Percentiles rank a stretch among this genome's conserved stretches.
Conservation (phyloP, 1,140 invertebrate species). For the Pinna nobilis region DNA sequence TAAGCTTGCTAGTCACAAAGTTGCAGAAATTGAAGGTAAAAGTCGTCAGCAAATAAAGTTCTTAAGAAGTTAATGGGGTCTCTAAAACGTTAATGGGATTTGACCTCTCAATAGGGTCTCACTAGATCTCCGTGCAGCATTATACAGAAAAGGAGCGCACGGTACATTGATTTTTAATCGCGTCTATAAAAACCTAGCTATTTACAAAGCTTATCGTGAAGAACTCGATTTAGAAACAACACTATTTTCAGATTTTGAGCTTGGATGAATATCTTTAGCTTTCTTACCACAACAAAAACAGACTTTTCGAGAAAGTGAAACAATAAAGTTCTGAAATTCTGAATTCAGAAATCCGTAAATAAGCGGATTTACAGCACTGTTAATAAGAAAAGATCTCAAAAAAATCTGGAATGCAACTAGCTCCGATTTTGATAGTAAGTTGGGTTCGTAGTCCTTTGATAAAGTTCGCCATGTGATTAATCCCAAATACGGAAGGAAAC, state of each 20-base stretch:
- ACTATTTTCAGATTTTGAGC: not conserved
- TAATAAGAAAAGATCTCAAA: slow-evolving; percentile 49
- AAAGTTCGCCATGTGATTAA: slow-evolving; percentile 37
- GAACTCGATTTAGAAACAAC: not conserved
- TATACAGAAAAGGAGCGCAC: too few relatives aligned
- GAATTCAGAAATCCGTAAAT: slow-evolving; percentile 56
- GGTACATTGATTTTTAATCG: too few relatives aligned
- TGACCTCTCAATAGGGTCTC: too few relatives aligned
- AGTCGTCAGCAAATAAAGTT: too few relatives aligned
- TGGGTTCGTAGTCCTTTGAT: slow-evolving; percentile 36
- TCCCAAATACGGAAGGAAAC: slow-evolving; percentile 38
- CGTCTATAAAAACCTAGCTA: too few relatives aligned
- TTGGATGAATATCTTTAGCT: not conserved
- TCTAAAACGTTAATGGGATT: too few relatives aligned
- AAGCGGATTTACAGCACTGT: slow-evolving; percentile 47
- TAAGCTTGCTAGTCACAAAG: too few relatives aligned
- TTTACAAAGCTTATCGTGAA: too few relatives aligned
- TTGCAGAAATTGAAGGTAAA: too few relatives aligned
- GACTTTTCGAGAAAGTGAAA: not conserved
- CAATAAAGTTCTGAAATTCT: slow-evolving; percentile 39
- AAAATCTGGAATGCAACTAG: slow-evolving; percentile 50
- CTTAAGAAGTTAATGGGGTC: too few relatives aligned
- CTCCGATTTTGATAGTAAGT: slow-evolving; percentile 29
- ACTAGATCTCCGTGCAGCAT: too few relatives aligned
- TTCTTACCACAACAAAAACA: slow-evolving; percentile 9